These are phyloP conservation scores for Lophius americanus DNA, from an alignment of 2,797 vertebrate species.

Conservation along the genomic window DNA sequence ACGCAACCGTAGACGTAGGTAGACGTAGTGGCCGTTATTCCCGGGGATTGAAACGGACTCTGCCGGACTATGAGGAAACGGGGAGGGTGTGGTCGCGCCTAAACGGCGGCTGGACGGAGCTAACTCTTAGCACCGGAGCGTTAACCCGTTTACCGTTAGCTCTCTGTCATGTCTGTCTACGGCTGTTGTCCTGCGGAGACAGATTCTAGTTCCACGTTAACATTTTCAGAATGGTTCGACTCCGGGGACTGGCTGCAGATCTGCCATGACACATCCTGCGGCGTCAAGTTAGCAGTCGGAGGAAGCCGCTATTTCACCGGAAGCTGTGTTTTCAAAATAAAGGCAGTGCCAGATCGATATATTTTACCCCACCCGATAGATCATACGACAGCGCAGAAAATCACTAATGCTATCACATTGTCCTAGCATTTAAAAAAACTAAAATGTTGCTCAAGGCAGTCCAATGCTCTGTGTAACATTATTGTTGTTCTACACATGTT, in stretches of 20 bases:
- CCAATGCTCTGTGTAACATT: too few species aligned
- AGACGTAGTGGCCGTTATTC: conserved; percentile 60
- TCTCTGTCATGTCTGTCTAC: not conserved
- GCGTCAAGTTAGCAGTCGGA: too few species aligned
- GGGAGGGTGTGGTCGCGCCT: conserved; percentile 91
- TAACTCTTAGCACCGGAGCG: conserved; percentile 43
- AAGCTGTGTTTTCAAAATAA: too few species aligned
- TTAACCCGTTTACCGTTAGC: conserved; percentile 9
- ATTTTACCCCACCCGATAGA: too few species aligned
- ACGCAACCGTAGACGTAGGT: not conserved
- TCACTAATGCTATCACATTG: too few species aligned
- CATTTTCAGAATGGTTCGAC: not conserved
- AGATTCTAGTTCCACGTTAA: not conserved
- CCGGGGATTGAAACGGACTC: conserved; percentile 68
- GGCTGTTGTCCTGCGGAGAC: not conserved
- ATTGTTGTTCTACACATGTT: too few species aligned
- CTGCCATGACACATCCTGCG: too few species aligned
- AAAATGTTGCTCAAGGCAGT: too few species aligned
- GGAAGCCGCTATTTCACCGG: too few species aligned
- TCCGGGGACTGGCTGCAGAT: too few species aligned
- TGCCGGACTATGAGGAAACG: conserved; percentile 84
- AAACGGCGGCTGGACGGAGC: conserved; percentile 59
- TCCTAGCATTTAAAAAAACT: too few species aligned
- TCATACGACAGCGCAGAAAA: too few species aligned
- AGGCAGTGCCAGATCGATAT: not conserved